Base-by-base conservation (phyloP, 2,888 invertebrate species). In the Drosophila gaucha region DNA sequence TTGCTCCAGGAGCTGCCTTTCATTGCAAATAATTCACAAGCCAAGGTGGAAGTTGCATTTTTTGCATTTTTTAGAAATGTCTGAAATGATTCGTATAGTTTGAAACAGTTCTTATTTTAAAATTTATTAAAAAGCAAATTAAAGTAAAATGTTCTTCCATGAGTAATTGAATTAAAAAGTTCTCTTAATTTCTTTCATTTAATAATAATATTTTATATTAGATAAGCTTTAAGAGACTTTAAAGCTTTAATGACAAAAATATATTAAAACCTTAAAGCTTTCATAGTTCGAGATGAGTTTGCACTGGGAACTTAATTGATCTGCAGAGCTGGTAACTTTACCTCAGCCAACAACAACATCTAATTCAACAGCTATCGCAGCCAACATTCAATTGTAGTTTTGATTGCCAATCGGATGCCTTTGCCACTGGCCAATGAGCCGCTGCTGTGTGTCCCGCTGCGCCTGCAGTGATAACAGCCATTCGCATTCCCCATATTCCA, bases 391-490 rank as follows among this genome's bases (percentile, higher is more conserved):
- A 72, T 74, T 76, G 72, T 36, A 41, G 62, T 55, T 74, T 47
- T 62, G 72, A 72, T 76, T 72, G 35, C 35, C 30, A 14, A 55
- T 46, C 58, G 24, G 16, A 58, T 66, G 69, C 59, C 60, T 39
- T 36, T 39, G 59, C 28, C 52, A 8, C 22, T 52, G 56, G 28
- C 30, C 28, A 36, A 49, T 56, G 20, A 43, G 62, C 46, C 35
- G 52, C 41, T 60, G 52, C 47, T 18, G 30, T 49, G 79, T 55
- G 44, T 55, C 80, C 80, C 67, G 80, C 85, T 80, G 87, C 67
- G 80, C 43, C 60, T 24, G 74, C 74, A 50, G 74, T 86, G 80
- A 80, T 80, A 80, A 86, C 80, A 84, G 67, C 59, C 59, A 70
- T 51, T 65, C 39, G 56, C 59, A 70, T 51, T 65, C 39, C 28